Percentiles rank a stretch among this genome's conserved stretches.
phyloP scores from a whole-genome alignment of 2,888 invertebrate species.

The Calameuta pallipes region DNA sequence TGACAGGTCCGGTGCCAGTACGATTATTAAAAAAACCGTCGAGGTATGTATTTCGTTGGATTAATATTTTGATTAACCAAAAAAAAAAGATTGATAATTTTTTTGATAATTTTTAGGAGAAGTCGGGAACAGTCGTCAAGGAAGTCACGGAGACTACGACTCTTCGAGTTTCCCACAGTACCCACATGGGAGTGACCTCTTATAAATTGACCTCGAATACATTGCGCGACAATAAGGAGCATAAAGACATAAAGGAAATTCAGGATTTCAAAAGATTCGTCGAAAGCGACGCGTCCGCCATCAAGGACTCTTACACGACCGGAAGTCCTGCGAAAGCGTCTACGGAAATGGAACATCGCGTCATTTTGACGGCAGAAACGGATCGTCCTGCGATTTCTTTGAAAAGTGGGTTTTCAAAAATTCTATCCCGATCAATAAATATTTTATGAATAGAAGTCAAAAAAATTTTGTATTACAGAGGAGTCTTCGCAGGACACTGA shows the following conservation, averaged over 20 bases:
- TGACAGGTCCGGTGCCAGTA: conserved; percentile 28
- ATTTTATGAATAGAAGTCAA: background rate
- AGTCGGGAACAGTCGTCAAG: conserved; percentile 67
- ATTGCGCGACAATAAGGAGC: conserved; percentile 58
- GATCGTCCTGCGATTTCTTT: background rate
- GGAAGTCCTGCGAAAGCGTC: background rate
- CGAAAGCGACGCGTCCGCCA: background rate
- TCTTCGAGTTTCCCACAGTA: conserved; percentile 69
- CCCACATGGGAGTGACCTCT: conserved; percentile 68
- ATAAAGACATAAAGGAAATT: conserved; percentile 46
- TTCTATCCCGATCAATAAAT: background rate
- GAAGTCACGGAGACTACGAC: conserved; percentile 70
- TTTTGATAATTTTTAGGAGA: conserved; percentile 42
- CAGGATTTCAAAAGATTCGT: conserved; percentile 20
- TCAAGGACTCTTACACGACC: background rate
- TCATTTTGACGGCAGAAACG: background rate
- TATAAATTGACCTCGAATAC: conserved; percentile 70
- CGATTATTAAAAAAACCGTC: conserved; percentile 30
- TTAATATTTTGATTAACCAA: background rate
- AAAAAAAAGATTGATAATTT: background rate
- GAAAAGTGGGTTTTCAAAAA: background rate
- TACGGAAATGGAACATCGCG: background rate
- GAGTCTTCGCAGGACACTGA: conserved; percentile 18
- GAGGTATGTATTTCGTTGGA: conserved; percentile 26
- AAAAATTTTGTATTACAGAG: conserved; percentile 5